Percentiles rank a stretch among this genome's conserved stretches.
Evolutionary conservation across 2,797 vertebrate genomes (phyloP).

Genomic region (Mustela erminea): DNA sequence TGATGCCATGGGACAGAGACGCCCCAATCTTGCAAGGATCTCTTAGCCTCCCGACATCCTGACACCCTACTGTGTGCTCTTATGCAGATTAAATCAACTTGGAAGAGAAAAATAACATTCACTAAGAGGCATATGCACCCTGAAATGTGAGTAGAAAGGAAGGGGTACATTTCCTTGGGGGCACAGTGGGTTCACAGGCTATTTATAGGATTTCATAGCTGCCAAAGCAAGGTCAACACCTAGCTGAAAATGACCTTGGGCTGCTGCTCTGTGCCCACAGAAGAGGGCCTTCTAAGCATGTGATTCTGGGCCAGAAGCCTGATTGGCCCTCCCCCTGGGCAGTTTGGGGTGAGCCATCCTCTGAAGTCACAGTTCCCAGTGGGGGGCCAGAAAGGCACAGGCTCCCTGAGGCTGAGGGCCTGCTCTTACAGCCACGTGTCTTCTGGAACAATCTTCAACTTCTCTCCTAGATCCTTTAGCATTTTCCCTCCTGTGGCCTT

Average conservation of each 20-base stretch:
- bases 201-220: not conserved
- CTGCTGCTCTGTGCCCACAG: not conserved
- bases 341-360: not conserved
- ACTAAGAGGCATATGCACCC: not conserved
- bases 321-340: accelerated
- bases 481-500: not conserved
- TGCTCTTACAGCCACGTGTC: accelerated
- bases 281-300: not conserved
- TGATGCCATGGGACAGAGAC: not conserved
- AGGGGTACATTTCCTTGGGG: not conserved
- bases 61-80: not conserved
- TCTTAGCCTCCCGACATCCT: not conserved
- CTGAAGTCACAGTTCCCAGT: not conserved
- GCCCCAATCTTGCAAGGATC: not conserved
- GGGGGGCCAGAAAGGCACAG: not conserved
- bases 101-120: not conserved
- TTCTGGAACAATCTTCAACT: not conserved
- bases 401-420: not conserved
- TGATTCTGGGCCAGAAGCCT: not conserved
- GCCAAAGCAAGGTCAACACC: not conserved
- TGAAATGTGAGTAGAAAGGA: too few relatives aligned
- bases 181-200: accelerated
- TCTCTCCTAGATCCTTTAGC: not conserved
- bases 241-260: accelerated
- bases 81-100: not conserved